These are phyloP conservation scores for Aelia acuminata DNA, from an alignment of 2,888 invertebrate genomes.

Conservation along the genomic window DNA sequence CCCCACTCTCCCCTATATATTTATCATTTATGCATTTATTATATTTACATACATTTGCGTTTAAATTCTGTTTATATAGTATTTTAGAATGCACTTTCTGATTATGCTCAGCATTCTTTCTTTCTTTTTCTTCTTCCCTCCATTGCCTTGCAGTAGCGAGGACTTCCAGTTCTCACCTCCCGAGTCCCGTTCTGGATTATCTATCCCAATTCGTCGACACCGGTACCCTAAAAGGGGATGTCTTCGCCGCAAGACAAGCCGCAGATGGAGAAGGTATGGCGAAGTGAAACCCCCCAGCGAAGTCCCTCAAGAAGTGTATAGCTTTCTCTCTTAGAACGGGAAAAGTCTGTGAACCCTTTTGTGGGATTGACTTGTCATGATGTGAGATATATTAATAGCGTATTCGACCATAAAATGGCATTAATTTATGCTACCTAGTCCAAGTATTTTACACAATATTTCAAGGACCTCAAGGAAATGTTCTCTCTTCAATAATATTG, in stretches of 20 bases:
- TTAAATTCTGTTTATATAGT: too few relatives aligned
- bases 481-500: too few relatives aligned
- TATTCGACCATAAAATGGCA: too few relatives aligned
- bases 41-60: too few relatives aligned
- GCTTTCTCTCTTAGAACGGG: constrained; percentile 28
- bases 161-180: neutral
- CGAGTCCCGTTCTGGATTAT: neutral
- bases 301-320: constrained; percentile 11
- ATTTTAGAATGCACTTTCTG: neutral
- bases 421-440: too few relatives aligned
- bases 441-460: too few relatives aligned
- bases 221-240: neutral
- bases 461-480: too few relatives aligned
- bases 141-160: too few relatives aligned
- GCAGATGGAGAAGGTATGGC: neutral
- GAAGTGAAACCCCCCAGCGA: neutral
- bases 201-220: neutral
- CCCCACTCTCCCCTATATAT: too few relatives aligned
- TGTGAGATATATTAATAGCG: too few relatives aligned
- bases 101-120: neutral
- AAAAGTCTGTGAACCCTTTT: neutral
- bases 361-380: neutral
- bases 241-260: neutral
- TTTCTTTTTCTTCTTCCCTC: too few relatives aligned
- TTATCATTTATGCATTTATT: too few relatives aligned